These are phyloP conservation scores for Tetramorium alpestre DNA, from an alignment of 1,140 invertebrate species.

Conservation along the genomic window DNA sequence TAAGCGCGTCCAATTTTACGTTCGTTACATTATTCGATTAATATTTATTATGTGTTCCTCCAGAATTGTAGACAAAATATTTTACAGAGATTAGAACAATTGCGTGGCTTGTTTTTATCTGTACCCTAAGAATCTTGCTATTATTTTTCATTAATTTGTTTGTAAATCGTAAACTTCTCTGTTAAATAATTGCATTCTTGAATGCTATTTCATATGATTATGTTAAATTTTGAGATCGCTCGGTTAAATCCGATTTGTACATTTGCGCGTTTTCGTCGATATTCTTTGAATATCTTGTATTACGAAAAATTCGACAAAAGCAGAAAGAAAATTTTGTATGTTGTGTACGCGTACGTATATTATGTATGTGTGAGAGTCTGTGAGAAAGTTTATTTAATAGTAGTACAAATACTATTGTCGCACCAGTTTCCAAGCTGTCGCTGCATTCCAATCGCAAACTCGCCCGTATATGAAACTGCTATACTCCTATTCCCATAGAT, in stretches of 20 bases:
- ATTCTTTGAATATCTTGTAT: not conserved
- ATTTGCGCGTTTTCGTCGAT: not conserved
- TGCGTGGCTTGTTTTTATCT: not conserved
- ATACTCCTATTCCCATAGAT: slow-evolving; percentile 59
- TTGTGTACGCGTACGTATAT: not conserved
- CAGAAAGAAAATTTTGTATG: not conserved
- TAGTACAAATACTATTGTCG: slow-evolving; percentile 43
- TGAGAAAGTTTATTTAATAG: slow-evolving; percentile 9
- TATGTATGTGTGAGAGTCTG: not conserved
- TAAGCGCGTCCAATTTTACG: not conserved
- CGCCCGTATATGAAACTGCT: slow-evolving; percentile 48
- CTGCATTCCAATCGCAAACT: slow-evolving; percentile 37
- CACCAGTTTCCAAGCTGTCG: slow-evolving; percentile 45
- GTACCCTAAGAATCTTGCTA: not conserved
- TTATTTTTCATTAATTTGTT: slow-evolving; percentile 4
- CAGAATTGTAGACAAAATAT: not conserved
- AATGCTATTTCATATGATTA: not conserved
- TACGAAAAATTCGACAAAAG: slow-evolving; percentile 4
- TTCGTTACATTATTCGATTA: not conserved
- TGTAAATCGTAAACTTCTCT: not conserved
- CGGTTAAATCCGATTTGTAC: slow-evolving; percentile 8
- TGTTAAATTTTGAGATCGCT: slow-evolving; percentile 11
- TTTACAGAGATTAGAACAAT: not conserved
- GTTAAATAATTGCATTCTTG: not conserved
- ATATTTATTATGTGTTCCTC: not conserved